Percentiles rank a stretch among this genome's conserved stretches.
Conservation (phyloP, 2,888 invertebrate genomes). For the Drosophila melanosoma region DNA sequence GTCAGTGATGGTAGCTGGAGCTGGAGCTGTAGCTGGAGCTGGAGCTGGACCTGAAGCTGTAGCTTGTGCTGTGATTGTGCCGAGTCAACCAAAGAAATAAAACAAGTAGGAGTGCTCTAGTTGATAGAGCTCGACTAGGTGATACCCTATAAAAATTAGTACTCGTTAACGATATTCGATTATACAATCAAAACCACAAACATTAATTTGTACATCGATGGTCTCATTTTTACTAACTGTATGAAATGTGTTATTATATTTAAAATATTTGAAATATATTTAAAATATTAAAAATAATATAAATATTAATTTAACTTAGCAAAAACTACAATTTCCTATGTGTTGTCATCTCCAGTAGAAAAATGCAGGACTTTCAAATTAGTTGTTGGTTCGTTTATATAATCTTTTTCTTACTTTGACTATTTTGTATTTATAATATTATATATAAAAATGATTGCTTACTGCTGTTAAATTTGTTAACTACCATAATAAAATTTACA, state of each 20-base stretch:
- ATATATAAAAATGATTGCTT: not conserved
- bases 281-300: too few relatives aligned
- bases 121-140: not conserved
- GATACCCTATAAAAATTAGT: not conserved
- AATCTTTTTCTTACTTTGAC: too few relatives aligned
- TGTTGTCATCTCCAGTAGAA: not conserved
- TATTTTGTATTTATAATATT: not conserved
- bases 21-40: slow-evolving; percentile 7
- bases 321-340: not conserved
- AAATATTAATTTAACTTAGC: not conserved
- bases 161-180: too few relatives aligned
- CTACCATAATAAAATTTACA: not conserved
- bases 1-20: slow-evolving; percentile 8
- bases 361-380: too few relatives aligned
- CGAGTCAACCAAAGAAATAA: slow-evolving; percentile 17
- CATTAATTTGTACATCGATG: too few relatives aligned
- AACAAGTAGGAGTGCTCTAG: not conserved
- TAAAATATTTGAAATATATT: too few relatives aligned
- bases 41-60: slow-evolving; percentile 5
- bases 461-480: not conserved
- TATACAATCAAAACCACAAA: not conserved
- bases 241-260: too few relatives aligned
- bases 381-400: too few relatives aligned
- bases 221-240: too few relatives aligned
- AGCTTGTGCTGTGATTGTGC: slow-evolving; percentile 51